phyloP scores from a whole-genome alignment of 2,888 invertebrate genomes.

The Sturmia bella region DNA sequence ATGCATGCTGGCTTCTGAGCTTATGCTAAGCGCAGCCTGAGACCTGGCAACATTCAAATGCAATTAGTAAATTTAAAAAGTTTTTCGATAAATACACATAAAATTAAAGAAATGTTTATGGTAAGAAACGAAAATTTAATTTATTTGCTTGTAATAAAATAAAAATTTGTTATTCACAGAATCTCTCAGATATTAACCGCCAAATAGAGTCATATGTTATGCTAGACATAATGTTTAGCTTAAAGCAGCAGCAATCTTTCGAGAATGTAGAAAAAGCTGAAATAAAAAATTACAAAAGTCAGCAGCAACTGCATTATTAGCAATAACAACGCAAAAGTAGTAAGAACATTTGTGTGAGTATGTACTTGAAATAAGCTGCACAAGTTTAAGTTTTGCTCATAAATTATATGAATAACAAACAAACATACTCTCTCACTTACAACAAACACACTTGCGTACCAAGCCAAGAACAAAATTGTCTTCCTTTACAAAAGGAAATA shows the following conservation, averaged over 20 bases:
- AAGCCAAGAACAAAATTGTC: slow-evolving; percentile 58
- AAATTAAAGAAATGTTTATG: slow-evolving; percentile 33
- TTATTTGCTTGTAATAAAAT: slow-evolving; percentile 67
- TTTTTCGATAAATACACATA: slow-evolving; percentile 52
- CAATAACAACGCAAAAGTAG: slow-evolving; percentile 32
- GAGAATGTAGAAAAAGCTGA: background rate
- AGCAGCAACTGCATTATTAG: slow-evolving; percentile 51
- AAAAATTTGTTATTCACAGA: slow-evolving; percentile 64
- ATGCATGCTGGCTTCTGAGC: background rate
- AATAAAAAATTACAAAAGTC: background rate
- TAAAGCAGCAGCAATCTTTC: slow-evolving; percentile 39
- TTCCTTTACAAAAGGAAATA: slow-evolving; percentile 21
- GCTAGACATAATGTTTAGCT: slow-evolving; percentile 62
- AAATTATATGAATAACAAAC: slow-evolving; percentile 55
- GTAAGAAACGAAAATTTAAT: slow-evolving; percentile 47
- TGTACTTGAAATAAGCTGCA: slow-evolving; percentile 63
- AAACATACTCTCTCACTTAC: slow-evolving; percentile 36
- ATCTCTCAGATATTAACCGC: slow-evolving; percentile 68
- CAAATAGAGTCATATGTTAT: slow-evolving; percentile 69
- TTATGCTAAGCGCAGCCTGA: slow-evolving; percentile 19
- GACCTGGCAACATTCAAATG: slow-evolving; percentile 28
- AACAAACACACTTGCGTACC: slow-evolving; percentile 9
- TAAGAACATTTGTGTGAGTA: slow-evolving; percentile 52
- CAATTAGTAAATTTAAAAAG: slow-evolving; percentile 59
- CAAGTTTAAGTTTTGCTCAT: slow-evolving; percentile 65